Percentiles rank a stretch among this genome's conserved stretches.
Evolutionary conservation across 2,113 vertebrate species (phyloP).

Genomic region (Lepisosteus oculatus): DNA sequence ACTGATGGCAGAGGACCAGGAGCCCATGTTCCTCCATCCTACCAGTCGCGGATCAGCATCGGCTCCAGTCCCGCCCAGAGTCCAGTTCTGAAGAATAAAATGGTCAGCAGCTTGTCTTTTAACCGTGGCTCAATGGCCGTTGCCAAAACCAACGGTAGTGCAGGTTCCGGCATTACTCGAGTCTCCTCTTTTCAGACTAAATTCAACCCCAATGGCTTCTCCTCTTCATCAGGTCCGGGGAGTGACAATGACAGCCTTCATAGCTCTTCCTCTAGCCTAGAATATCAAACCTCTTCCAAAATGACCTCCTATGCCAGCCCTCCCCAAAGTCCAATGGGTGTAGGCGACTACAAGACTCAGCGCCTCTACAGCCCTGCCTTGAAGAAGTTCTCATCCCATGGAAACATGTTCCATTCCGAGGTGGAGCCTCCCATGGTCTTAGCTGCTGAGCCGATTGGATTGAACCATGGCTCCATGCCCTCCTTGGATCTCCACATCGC

Average conservation of each 20-base stretch:
- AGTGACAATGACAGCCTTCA: constrained; percentile 78
- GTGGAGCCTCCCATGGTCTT: constrained; percentile 40
- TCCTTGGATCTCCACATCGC: constrained; percentile 70
- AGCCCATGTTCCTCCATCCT: constrained; percentile 38
- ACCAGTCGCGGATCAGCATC: constrained; percentile 39
- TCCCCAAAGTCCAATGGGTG: constrained; percentile 32
- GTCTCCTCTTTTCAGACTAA: constrained; percentile 70
- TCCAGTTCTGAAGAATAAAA: constrained; percentile 50
- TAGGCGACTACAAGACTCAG: constrained; percentile 31
- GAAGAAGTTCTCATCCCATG: constrained; percentile 70
- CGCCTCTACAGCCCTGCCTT: constrained; percentile 30
- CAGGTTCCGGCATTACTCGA: constrained; percentile 39
- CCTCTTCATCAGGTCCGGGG: constrained; percentile 52
- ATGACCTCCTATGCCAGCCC: constrained; percentile 45
- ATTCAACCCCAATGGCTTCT: constrained; percentile 57
- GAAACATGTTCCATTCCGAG: constrained; percentile 63
- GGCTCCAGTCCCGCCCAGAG: constrained; percentile 50
- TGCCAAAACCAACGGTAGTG: constrained; percentile 41
- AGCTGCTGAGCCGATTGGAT: constrained; percentile 32
- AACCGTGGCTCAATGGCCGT: constrained; percentile 60
- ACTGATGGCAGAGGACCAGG: constrained; percentile 36
- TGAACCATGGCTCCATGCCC: constrained; percentile 61
- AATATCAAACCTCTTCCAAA: constrained; percentile 56
- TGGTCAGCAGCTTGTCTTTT: constrained; percentile 62
- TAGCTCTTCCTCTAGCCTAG: constrained; percentile 80